A percentile compares a stretch with the other conserved stretches of the same genome.
phyloP scores from a whole-genome alignment of 2,113 vertebrate species.

The Raja brachyura region DNA sequence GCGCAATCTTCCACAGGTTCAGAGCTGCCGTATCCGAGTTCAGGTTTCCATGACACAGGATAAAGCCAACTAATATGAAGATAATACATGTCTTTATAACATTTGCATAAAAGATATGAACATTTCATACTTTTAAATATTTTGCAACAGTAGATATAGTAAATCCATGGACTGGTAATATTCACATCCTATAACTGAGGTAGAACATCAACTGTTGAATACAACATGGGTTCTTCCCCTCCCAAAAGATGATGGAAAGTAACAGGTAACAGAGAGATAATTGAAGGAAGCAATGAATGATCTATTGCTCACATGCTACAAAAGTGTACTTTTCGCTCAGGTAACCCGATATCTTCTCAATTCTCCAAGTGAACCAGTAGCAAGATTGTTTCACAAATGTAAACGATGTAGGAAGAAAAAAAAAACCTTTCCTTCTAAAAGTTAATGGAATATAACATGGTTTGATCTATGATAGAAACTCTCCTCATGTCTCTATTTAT shows the following conservation, averaged over 20 bases:
- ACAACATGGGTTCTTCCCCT: not conserved
- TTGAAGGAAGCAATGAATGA: not conserved
- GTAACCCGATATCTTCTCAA: not conserved
- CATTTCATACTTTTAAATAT: not conserved
- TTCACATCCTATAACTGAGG: not conserved
- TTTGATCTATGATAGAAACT: too few species aligned
- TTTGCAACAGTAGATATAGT: not conserved
- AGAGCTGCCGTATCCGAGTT: constrained; percentile 85
- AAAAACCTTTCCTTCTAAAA: not conserved
- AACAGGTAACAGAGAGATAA: not conserved
- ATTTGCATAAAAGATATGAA: not conserved
- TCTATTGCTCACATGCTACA: too few species aligned
- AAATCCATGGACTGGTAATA: too few species aligned
- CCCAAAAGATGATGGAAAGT: not conserved
- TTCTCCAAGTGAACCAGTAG: not conserved
- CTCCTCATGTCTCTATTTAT: too few species aligned
- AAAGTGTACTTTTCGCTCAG: not conserved
- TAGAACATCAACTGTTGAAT: not conserved
- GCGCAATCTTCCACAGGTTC: constrained; percentile 92
- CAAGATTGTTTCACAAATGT: too few species aligned
- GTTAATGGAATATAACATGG: not conserved
- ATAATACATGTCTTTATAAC: constrained; percentile 25
- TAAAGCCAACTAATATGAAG: constrained; percentile 79
- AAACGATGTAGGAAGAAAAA: not conserved
- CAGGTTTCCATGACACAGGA: constrained; percentile 86